These are phyloP conservation scores for Orbicella faveolata DNA, from an alignment of 64 coral and sea anemone genomes.

Conservation along the genomic window DNA sequence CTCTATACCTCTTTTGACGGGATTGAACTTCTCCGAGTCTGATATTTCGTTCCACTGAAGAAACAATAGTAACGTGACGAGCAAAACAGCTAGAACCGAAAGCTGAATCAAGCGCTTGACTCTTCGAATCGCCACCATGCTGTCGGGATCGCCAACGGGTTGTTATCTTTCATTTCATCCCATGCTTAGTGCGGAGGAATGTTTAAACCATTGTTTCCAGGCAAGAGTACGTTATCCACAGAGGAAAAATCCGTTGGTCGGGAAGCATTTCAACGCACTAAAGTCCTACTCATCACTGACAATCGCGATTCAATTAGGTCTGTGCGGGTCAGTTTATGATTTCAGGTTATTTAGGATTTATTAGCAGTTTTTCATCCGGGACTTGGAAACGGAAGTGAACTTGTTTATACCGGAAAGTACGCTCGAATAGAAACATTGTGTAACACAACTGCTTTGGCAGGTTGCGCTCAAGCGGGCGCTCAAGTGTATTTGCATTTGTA, in stretches of 20 bases:
- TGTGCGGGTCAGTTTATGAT: neutral
- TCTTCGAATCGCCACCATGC: conserved; percentile 49
- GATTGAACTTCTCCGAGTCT: neutral
- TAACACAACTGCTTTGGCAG: neutral
- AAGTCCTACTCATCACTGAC: neutral
- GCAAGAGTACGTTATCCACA: neutral
- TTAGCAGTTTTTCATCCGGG: neutral
- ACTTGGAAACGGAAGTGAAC: neutral
- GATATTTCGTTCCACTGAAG: conserved; percentile 61
- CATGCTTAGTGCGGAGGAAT: neutral
- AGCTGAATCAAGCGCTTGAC: conserved; percentile 61
- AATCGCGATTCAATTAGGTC: neutral
- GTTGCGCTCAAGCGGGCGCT: neutral
- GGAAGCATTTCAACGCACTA: neutral
- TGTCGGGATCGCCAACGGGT: neutral
- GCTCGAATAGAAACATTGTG: neutral
- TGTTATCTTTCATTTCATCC: conserved; percentile 23
- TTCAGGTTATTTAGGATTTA: neutral
- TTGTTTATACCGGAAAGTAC: neutral
- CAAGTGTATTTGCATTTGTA: neutral
- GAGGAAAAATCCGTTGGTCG: neutral
- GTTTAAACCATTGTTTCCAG: neutral
- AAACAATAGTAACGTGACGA: conserved; percentile 35
- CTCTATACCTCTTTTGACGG: conserved; percentile 21
- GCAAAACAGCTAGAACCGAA: conserved; percentile 43